phyloP scores from a whole-genome alignment of 2,888 invertebrate species.

The Cenopis cana region DNA sequence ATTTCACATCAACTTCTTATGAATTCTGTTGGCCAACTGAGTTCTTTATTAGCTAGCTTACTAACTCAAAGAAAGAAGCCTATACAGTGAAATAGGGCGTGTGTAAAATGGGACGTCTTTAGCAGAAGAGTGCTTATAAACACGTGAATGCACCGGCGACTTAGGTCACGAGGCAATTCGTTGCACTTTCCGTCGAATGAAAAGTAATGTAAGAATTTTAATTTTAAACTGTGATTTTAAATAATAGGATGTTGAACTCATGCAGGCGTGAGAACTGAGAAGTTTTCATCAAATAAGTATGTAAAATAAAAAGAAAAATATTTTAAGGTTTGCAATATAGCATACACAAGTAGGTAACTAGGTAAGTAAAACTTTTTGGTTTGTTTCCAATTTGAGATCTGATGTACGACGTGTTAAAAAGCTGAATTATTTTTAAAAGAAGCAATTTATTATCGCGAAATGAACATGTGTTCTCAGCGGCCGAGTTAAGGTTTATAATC shows the following conservation, averaged over 20 bases:
- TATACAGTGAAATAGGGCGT: no score
- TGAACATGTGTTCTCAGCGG: not conserved
- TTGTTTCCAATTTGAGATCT: constrained; percentile 29
- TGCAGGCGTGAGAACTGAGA: not conserved
- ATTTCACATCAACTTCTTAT: no score
- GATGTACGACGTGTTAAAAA: constrained; percentile 37
- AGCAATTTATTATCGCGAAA: not conserved
- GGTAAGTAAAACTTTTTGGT: constrained; percentile 22
- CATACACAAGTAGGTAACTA: no score
- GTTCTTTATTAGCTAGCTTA: no score
- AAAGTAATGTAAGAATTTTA: not conserved
- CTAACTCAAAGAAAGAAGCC: no score
- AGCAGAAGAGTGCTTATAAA: not conserved
- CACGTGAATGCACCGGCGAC: not conserved
- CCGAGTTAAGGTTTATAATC: constrained; percentile 3
- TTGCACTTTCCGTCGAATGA: not conserved
- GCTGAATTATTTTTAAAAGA: constrained; percentile 21
- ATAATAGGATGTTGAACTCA: not conserved
- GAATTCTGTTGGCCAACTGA: no score
- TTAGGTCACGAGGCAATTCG: not conserved
- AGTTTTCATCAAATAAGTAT: not conserved
- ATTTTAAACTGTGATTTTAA: no score
- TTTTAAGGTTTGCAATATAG: no score
- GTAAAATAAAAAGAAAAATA: no score
- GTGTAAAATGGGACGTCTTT: not conserved